phyloP scores from a whole-genome alignment of 2,888 invertebrate genomes.

The Andrena haemorrhoa region DNA sequence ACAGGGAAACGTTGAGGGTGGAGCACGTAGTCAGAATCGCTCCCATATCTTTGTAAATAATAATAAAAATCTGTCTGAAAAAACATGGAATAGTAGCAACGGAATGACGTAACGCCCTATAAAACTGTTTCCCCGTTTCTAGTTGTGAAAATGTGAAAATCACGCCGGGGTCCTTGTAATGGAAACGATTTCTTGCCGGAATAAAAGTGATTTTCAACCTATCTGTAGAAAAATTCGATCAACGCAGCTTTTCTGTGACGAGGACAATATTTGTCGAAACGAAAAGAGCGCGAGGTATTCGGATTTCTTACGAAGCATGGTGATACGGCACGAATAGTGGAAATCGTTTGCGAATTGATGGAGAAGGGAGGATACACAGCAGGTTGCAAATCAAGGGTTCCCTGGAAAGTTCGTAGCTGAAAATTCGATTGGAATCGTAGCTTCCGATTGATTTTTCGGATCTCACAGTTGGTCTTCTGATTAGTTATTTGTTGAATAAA shows the following conservation, averaged over 20 bases:
- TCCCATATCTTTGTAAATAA: not conserved
- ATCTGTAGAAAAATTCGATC: not conserved
- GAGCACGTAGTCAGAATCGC: slow-evolving; percentile 4
- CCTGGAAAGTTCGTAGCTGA: slow-evolving; percentile 7
- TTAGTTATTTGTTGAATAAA: slow-evolving; percentile 67
- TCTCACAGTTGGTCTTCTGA: slow-evolving; percentile 39
- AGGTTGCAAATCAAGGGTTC: not conserved
- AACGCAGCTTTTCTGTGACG: not conserved
- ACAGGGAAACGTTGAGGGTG: not conserved
- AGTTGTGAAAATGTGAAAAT: too few relatives aligned
- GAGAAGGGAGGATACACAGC: slow-evolving; percentile 2
- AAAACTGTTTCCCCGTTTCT: too few relatives aligned
- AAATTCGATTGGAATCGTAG: not conserved
- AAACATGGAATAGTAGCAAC: not conserved
- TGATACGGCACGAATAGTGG: not conserved
- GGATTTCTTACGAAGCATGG: slow-evolving; percentile 6
- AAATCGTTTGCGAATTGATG: slow-evolving; percentile 15
- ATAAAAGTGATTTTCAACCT: not conserved
- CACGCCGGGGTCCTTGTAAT: too few relatives aligned
- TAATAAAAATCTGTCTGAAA: not conserved
- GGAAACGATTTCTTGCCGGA: not conserved
- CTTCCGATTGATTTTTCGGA: slow-evolving; percentile 41
- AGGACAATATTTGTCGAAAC: slow-evolving; percentile 23
- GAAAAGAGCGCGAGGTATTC: slow-evolving; percentile 10
- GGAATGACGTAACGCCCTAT: too few relatives aligned